Evolutionary conservation across 2,888 invertebrate genomes (phyloP), one percentile per base, ranked within the genome.

Genomic region (Cheilosia variabilis): DNA sequence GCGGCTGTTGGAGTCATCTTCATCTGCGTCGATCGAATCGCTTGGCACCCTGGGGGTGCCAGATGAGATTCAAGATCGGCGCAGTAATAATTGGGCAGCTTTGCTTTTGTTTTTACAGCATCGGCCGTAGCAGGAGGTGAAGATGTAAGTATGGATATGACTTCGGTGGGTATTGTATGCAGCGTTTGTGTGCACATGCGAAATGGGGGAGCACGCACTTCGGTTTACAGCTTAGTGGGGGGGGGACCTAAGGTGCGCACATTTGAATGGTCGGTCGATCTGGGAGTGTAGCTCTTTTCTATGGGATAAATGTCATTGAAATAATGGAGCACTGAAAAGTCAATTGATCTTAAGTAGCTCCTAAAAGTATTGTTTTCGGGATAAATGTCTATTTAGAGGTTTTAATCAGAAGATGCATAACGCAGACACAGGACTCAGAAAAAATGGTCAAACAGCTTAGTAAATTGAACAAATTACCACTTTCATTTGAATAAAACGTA

Each of bases 1-100:
- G 5, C 47, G 45, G 76, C 37, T 72, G 66, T 15, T 68, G 80
- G 75, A 80, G 71, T 86, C 80, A 86, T 86, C 86, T 86, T 86
- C 86, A 80, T 86, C 80, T 72, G 71, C 57, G 43, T 69, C 78
- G 84, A 80, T 80, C 45, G 84, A 76, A 80, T 76, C 43, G 80
- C 41, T 78, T 86, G 81, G 86, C 86, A 86, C 86, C 86, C 86
- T 81, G 72, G 72, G 86, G 86, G 81, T 86, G 81, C 86, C 81
- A 86, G 77, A 86, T 86, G 76, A 86, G 86, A 69, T 60, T 72
- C 50, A 43, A 55, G 68, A 73, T 78, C 66, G 17, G 24, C 69
- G 24, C 69, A 52, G 63, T 71, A 75, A 63, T 79, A 75, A 79
- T 75, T 84, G 84, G 52, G 63, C 58, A 65, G 17, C 58, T 62